These are phyloP conservation scores for Kradibia gibbosae DNA, from an alignment of 1,140 invertebrate species.

Conservation along the genomic window DNA sequence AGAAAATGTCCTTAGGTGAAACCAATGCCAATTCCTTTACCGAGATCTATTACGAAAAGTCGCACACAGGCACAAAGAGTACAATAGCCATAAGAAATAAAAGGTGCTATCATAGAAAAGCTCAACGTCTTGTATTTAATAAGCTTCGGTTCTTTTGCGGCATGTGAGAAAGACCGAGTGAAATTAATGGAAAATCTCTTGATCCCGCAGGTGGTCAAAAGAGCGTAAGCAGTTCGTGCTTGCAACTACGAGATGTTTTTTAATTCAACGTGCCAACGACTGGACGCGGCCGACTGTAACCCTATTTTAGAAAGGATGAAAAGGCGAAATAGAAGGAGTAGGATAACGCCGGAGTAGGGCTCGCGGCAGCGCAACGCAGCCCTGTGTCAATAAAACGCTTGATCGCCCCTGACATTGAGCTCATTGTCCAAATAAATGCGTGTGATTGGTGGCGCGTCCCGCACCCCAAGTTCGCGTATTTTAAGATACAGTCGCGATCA, in stretches of 20 bases:
- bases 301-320: too few species aligned
- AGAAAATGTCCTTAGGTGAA: background rate
- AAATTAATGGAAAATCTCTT: background rate
- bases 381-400: background rate
- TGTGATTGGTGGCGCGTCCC: background rate
- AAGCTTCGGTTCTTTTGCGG: background rate
- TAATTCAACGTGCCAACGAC: too few species aligned
- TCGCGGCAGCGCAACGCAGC: background rate
- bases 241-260: too few species aligned
- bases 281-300: too few species aligned
- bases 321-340: background rate
- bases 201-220: background rate
- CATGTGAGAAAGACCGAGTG: background rate
- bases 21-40: background rate
- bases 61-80: background rate
- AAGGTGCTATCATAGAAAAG: background rate
- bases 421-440: constrained; percentile 13
- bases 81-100: background rate
- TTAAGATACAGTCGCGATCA: background rate
- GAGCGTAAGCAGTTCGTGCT: too few species aligned
- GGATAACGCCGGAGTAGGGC: background rate
- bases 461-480: background rate
- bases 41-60: background rate
- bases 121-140: background rate
- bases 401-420: background rate